Evolutionary conservation across 2,888 invertebrate species (phyloP).

Genomic region (Anagyrus pseudococci): DNA sequence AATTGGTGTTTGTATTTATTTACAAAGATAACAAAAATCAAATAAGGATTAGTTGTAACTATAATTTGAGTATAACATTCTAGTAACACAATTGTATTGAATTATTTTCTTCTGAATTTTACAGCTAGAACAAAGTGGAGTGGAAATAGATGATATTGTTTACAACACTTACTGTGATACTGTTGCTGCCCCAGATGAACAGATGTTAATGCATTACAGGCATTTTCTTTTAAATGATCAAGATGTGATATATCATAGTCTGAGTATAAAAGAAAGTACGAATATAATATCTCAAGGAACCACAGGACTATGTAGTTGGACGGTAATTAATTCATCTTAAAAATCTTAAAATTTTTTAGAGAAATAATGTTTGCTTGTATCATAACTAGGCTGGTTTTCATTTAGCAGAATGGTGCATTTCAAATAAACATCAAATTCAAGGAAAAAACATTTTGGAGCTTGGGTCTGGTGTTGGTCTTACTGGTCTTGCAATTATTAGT

Average conservation of each 20-base stretch:
- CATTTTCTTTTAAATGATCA: constrained; percentile 68
- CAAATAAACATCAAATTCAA: constrained; percentile 64
- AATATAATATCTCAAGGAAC: constrained; percentile 79
- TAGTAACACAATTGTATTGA: neutral
- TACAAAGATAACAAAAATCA: too few relatives aligned
- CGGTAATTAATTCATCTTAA: constrained; percentile 62
- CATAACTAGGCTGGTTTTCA: constrained; percentile 70
- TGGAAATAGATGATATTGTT: constrained; percentile 72
- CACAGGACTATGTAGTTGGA: constrained; percentile 82
- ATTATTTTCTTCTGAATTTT: neutral
- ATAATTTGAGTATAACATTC: neutral
- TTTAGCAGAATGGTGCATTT: constrained; percentile 74
- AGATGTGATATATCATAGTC: constrained; percentile 52
- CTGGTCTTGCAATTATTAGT: constrained; percentile 70
- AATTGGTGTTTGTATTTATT: too few relatives aligned
- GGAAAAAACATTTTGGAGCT: constrained; percentile 73
- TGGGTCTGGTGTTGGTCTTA: constrained; percentile 79
- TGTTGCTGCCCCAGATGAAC: constrained; percentile 59
- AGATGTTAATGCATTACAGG: constrained; percentile 65
- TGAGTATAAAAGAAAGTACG: constrained; percentile 74
- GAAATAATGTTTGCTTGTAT: neutral
- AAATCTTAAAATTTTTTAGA: neutral
- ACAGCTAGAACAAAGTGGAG: constrained; percentile 64
- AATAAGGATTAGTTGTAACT: neutral
- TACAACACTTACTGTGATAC: constrained; percentile 68